Conservation (phyloP, 2,888 invertebrate species). For the Hirtodrosophila cameraria region DNA sequence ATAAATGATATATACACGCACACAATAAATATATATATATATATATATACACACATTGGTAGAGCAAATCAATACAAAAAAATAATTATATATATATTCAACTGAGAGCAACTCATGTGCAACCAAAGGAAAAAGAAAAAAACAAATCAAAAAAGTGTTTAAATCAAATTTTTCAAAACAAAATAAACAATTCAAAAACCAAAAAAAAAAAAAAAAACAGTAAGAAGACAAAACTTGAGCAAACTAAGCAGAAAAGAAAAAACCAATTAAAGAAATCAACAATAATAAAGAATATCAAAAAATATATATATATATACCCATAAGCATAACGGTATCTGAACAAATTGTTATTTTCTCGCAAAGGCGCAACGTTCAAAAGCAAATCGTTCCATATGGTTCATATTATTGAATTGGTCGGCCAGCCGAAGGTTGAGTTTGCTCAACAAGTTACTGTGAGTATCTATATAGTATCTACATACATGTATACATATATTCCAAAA, state of each 20-base stretch:
- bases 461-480: conserved; percentile 16
- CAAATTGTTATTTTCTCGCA: conserved; percentile 67
- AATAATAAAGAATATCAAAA: conserved; percentile 12
- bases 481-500: conserved; percentile 8
- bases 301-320: conserved; percentile 6
- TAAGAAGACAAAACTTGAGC: conserved; percentile 35
- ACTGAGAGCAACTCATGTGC: conserved; percentile 52
- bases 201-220: conserved; percentile 13
- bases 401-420: conserved; percentile 91
- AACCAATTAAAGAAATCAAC: conserved; percentile 12
- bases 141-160: conserved; percentile 33
- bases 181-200: conserved; percentile 31
- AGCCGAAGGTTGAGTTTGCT: conserved; percentile 91
- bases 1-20: conserved; percentile 58
- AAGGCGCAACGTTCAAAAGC: conserved; percentile 73
- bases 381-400: conserved; percentile 91
- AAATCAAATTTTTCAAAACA: conserved; percentile 22
- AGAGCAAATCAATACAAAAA: conserved; percentile 44
- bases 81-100: conserved; percentile 18
- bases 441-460: conserved; percentile 91
- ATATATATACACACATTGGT: conserved; percentile 46
- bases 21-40: conserved; percentile 18
- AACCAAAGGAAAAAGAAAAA: conserved; percentile 31
- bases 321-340: conserved; percentile 24
- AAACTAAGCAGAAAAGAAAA: conserved; percentile 39